Evolutionary conservation across 2,113 vertebrate species (phyloP).

Genomic region (Chlorodrepanis virens): DNA sequence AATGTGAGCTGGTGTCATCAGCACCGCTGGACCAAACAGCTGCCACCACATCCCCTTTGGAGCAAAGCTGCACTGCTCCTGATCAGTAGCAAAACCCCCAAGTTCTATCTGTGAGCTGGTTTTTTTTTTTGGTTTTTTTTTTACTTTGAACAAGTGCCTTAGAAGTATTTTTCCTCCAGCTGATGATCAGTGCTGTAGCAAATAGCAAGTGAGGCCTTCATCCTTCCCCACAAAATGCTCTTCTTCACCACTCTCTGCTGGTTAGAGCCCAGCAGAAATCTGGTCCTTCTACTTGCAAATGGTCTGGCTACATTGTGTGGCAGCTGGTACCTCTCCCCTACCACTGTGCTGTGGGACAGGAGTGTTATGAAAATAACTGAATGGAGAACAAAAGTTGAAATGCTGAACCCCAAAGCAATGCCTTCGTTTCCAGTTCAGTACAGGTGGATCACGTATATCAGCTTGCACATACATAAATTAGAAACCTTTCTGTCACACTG

Average conservation of each 20-base stretch:
- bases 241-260: not conserved
- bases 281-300: slow-evolving; percentile 40
- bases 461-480: not conserved
- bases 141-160: slow-evolving; percentile 94
- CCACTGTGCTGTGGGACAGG: not conserved
- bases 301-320: slow-evolving; percentile 30
- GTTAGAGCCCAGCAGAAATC: not conserved
- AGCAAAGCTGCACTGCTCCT: not conserved
- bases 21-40: not conserved
- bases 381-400: not conserved
- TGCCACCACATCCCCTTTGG: not conserved
- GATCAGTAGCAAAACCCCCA: not conserved
- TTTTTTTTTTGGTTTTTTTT: slow-evolving; percentile 49
- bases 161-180: slow-evolving; percentile 66
- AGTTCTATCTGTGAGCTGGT: slow-evolving; percentile 48
- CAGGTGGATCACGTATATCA: not conserved
- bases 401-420: not conserved
- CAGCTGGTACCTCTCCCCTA: not conserved
- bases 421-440: not conserved
- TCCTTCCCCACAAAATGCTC: slow-evolving; percentile 22
- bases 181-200: slow-evolving; percentile 64
- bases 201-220: slow-evolving; percentile 62
- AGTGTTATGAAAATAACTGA: not conserved
- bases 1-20: not conserved
- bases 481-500: not conserved